Base-by-base conservation (phyloP, 2,113 vertebrate genomes). In the Aegithalos caudatus region DNA sequence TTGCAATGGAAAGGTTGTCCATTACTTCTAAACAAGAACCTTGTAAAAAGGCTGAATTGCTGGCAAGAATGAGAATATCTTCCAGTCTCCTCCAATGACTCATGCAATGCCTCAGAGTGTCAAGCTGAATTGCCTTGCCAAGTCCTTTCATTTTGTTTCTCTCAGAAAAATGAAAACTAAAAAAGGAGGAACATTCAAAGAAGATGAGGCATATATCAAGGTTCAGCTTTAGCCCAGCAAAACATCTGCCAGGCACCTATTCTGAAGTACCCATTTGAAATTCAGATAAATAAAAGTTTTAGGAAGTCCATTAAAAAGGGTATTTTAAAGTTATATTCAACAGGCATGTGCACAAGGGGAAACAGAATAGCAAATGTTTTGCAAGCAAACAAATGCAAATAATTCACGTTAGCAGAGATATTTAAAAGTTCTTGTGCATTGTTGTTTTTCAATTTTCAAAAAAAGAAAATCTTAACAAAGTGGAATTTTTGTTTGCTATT, bases 91-190 rank as follows among this genome's bases (percentile, higher is more conserved):
- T 86, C 65, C 92, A 78, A 87, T 57, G 93, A 74, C 87, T 92
- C 94, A 21, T 2, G 1, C 70, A 94, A 92, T 93, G 45, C 38
- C 79, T 94, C 88, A 76, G 60, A 95, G 56, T 57, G 53, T 87
- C 94, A 93, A 86, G 47, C 29, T 87, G 82, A 91, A 97, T 90
- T 88, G 69, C 80, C 71, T 62, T 90, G 92, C 84, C 95, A 97
- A 97, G 92, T 81, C 69, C 69, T 84, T 96, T 94, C 16, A 38
- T 82, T 86, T 88, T 92, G 45, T 70, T 95, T 83, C 92, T 96
- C 94, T 93, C 94, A 92, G 86, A 94, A 97, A 97, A 96, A 95
- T 64, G 66, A 83, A 86, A 76, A 81, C 15, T 18, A 3, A 89
- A 79, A 69, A 76, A 66, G 12, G 12, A 83, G 25, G 28, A 91